Conservation (phyloP, 2,797 vertebrate genomes). For the Acestrorhynchus altus region DNA sequence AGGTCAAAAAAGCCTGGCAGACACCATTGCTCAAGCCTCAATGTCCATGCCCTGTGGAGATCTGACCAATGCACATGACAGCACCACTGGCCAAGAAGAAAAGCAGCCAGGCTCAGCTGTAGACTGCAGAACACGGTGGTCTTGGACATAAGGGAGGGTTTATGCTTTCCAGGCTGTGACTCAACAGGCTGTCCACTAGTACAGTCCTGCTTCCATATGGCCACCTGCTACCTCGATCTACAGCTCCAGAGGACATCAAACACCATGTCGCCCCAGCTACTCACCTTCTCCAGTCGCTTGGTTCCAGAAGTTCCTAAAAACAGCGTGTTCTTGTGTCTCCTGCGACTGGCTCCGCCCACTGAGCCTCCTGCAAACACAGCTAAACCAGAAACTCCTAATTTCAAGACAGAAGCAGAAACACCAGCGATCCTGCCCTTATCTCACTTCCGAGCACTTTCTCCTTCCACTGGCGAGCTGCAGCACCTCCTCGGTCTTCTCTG, state of each 20-base stretch:
- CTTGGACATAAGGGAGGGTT: neutral
- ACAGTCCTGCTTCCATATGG: slow-evolving; percentile 11
- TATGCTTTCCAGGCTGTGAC: neutral
- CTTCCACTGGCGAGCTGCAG: neutral
- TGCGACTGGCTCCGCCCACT: neutral
- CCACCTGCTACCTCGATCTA: neutral
- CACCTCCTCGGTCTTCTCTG: neutral
- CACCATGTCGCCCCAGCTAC: neutral
- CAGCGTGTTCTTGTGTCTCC: neutral
- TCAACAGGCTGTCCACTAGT: slow-evolving; percentile 4
- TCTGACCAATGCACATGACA: neutral
- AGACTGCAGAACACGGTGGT: neutral
- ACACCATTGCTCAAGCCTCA: neutral
- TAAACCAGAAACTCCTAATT: neutral
- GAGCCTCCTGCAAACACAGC: neutral
- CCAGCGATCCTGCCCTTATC: neutral
- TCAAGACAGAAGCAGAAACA: neutral
- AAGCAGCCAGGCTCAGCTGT: neutral
- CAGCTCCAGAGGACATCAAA: neutral
- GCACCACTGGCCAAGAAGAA: neutral
- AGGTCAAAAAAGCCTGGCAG: neutral
- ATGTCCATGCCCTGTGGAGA: neutral
- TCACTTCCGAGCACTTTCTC: slow-evolving; percentile 27
- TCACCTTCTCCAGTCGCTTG: neutral
- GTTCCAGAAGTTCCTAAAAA: neutral